A percentile compares a stretch with the other conserved stretches of the same genome.
These are phyloP conservation scores for Neodiprion pinetum DNA, from an alignment of 1,140 invertebrate species.

Conservation along the genomic window DNA sequence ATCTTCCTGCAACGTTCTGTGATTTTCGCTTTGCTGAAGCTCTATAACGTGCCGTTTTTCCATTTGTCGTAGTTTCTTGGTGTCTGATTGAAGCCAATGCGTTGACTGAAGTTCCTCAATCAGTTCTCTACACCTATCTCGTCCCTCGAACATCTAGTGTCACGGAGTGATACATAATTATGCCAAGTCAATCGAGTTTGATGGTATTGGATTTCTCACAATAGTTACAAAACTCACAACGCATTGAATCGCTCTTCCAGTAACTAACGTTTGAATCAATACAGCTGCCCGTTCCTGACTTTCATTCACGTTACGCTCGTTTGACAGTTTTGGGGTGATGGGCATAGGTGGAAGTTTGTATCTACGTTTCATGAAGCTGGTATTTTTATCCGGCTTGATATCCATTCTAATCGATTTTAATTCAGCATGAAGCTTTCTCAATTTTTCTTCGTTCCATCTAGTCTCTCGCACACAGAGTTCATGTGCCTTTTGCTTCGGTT, in stretches of 20 bases:
- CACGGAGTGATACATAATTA: conserved; percentile 25
- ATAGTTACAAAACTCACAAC: conserved; percentile 60
- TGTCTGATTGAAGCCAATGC: conserved; percentile 66
- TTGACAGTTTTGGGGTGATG: conserved; percentile 65
- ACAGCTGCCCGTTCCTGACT: conserved; percentile 65
- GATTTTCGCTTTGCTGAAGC: conserved; percentile 49
- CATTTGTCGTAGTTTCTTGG: conserved; percentile 55
- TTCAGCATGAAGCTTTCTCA: conserved; percentile 66
- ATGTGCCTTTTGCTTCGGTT: conserved; percentile 39
- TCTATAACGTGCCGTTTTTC: conserved; percentile 58
- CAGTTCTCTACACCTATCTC: conserved; percentile 70
- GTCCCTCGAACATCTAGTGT: conserved; percentile 72
- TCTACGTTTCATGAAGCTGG: conserved; percentile 34
- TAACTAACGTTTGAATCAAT: conserved; percentile 70
- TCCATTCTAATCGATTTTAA: conserved; percentile 52
- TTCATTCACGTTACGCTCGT: conserved; percentile 63
- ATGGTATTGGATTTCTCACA: neutral
- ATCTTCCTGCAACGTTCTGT: conserved; percentile 50
- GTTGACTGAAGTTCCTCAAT: conserved; percentile 73
- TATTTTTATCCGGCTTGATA: conserved; percentile 18
- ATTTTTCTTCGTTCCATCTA: conserved; percentile 68
- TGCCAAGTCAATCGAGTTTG: conserved; percentile 11
- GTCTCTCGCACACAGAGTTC: conserved; percentile 66
- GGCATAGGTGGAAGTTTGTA: conserved; percentile 55
- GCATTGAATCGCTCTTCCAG: conserved; percentile 73